These are phyloP conservation scores for Dryobates pubescens DNA, from an alignment of 2,797 vertebrate species.

Conservation along the genomic window DNA sequence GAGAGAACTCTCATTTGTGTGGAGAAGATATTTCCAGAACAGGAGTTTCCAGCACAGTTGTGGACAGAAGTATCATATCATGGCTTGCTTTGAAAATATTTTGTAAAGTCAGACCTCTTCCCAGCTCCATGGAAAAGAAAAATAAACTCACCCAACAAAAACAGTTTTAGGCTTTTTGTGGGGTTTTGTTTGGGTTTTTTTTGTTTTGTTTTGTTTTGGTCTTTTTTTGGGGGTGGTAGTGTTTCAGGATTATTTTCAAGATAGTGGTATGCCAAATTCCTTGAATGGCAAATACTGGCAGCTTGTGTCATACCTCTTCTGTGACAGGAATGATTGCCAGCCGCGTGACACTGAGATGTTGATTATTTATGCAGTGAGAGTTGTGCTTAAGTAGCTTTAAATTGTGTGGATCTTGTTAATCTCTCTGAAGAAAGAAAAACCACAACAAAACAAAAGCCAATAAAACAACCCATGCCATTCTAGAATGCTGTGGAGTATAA, in stretches of 20 bases:
- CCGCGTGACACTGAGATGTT: background rate
- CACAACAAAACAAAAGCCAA: background rate
- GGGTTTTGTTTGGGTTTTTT: background rate
- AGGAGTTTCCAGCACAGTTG: background rate
- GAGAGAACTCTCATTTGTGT: background rate
- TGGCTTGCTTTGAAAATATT: conserved; percentile 17
- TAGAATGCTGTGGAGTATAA: conserved; percentile 47
- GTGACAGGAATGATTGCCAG: background rate
- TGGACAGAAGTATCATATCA: background rate
- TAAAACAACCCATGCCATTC: background rate
- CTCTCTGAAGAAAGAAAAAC: background rate
- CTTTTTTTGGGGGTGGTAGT: too few relatives aligned
- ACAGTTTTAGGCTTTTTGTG: background rate
- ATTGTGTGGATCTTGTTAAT: conserved; percentile 46
- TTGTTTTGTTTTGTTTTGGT: background rate
- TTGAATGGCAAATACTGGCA: conserved; percentile 25
- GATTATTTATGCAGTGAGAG: conserved; percentile 27
- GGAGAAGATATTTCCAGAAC: background rate
- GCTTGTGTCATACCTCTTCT: conserved; percentile 12
- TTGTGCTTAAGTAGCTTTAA: conserved; percentile 59
- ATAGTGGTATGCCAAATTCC: background rate
- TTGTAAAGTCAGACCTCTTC: background rate
- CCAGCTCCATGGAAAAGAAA: background rate
- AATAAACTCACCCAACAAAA: background rate
- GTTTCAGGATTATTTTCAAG: conserved; percentile 2